These are phyloP conservation scores for Tympanuchus pallidicinctus DNA, from an alignment of 2,113 vertebrate genomes.

Conservation along the genomic window DNA sequence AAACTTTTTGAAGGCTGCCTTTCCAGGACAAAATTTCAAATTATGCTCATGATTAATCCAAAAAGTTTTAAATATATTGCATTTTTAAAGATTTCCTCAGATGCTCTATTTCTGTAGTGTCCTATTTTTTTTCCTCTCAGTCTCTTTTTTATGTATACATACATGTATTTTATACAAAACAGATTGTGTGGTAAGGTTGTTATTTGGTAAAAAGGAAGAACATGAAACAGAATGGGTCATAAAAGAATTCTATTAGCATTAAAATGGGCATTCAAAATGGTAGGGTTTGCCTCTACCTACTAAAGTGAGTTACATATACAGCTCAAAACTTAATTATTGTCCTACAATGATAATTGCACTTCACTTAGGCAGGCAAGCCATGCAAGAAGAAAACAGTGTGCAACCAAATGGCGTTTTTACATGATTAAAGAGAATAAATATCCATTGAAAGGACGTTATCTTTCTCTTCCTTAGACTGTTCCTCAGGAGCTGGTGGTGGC, in stretches of 20 bases:
- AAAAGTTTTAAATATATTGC: background rate
- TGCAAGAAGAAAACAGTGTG: constrained; percentile 41
- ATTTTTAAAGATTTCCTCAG: constrained; percentile 1
- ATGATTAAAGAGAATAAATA: constrained; percentile 60
- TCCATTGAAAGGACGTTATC: background rate
- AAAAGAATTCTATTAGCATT: constrained; percentile 48
- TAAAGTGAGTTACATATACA: constrained; percentile 21
- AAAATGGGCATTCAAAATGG: constrained; percentile 20
- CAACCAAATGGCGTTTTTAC: constrained; percentile 53
- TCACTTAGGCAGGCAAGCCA: constrained; percentile 59
- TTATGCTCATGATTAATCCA: background rate
- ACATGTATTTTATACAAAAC: constrained; percentile 70
- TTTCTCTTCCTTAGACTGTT: background rate
- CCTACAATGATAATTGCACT: constrained; percentile 21
- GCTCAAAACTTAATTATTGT: constrained; percentile 20
- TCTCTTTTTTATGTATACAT: background rate
- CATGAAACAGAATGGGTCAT: constrained; percentile 59
- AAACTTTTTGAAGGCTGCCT: background rate
- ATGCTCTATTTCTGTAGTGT: background rate
- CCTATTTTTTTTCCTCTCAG: background rate
- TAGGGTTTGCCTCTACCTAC: background rate
- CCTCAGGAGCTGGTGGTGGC: background rate
- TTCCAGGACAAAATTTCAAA: background rate
- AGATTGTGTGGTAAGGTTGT: constrained; percentile 56
- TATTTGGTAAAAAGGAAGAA: constrained; percentile 48